Conservation (phyloP, 2,797 vertebrate species). For the Pangasius larnaudii region DNA sequence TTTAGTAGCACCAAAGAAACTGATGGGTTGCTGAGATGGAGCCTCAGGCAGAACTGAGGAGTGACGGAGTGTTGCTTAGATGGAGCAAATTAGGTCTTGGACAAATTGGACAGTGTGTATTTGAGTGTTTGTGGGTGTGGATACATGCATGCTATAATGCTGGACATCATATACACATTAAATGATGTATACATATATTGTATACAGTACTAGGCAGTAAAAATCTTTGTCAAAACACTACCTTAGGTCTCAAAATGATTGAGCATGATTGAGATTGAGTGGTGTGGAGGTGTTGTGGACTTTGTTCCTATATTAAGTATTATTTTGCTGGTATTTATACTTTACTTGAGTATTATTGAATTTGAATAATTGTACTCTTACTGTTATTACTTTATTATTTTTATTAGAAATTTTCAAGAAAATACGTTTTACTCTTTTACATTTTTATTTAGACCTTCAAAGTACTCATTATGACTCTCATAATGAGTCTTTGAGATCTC, state of each 20-base stretch:
- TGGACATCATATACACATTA: neutral
- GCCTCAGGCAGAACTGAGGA: constrained; percentile 15
- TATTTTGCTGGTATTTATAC: neutral
- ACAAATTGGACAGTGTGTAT: neutral
- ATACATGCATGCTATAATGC: neutral
- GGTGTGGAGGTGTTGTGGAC: neutral
- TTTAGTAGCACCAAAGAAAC: constrained; percentile 40
- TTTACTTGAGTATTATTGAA: neutral
- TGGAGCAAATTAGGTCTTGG: constrained; percentile 5
- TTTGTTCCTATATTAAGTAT: neutral
- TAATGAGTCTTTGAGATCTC: neutral
- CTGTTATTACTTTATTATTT: neutral
- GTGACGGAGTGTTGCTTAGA: constrained; percentile 9
- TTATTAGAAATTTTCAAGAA: neutral
- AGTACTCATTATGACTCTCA: neutral
- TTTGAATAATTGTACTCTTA: neutral
- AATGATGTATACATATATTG: neutral
- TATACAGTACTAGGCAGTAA: neutral
- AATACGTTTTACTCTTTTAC: neutral
- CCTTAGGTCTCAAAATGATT: neutral
- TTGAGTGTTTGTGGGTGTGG: neutral
- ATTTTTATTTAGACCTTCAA: neutral
- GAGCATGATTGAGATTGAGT: neutral
- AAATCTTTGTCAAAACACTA: neutral
- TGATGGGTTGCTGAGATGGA: constrained; percentile 19